Base-by-base conservation (phyloP, 2,888 invertebrate genomes). In the Xestia rhomboidea region DNA sequence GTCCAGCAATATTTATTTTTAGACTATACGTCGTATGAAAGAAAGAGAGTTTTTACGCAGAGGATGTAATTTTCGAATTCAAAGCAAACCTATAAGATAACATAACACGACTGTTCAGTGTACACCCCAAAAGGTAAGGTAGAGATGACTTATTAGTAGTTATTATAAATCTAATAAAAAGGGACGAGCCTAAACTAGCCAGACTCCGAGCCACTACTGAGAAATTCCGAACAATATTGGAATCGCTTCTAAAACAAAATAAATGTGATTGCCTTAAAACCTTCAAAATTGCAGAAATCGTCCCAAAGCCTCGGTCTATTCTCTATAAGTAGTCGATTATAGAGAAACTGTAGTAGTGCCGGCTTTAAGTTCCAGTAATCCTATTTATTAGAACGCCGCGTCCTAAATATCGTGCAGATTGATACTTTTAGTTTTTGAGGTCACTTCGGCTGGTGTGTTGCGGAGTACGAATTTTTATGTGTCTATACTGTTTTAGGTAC, bases 301-400 rank as follows among this genome's bases (percentile, higher is more conserved):
- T 18, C 38, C 54, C 15, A 77, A 88, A 72, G 68, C 87, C 79
- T 79, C 71, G 62, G 24, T 76, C 44, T 81, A 66, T 78, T 49
- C 54, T 8, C 27, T 69, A 18, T 64, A 81, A 77, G 75, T 79
- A 76, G 67, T 85, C 73, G 67, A 83, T 88, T 82, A 84, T 73
- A 68, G 68, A 27, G 91, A 91, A 91, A 87, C 91, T 76, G 78
- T 89, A 90, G 80, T 90, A 91, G 85, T 72, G 87, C 79, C 82
- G 73, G 81, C 77, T 82, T 78, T 71, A 63, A 76, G 64, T 64
- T 73, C 27, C 57, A 62, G 30, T 91, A 91, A 91, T 91, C 91
- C 89, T 88, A 88, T 91, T 91, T 88, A 86, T 79, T 82, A 83
- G 85, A 73, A n/a, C 67, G 76, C 63, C 70, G 69, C 75, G 83